Base-by-base conservation (phyloP, 2,113 vertebrate genomes). In the Cyanoderma ruficeps region DNA sequence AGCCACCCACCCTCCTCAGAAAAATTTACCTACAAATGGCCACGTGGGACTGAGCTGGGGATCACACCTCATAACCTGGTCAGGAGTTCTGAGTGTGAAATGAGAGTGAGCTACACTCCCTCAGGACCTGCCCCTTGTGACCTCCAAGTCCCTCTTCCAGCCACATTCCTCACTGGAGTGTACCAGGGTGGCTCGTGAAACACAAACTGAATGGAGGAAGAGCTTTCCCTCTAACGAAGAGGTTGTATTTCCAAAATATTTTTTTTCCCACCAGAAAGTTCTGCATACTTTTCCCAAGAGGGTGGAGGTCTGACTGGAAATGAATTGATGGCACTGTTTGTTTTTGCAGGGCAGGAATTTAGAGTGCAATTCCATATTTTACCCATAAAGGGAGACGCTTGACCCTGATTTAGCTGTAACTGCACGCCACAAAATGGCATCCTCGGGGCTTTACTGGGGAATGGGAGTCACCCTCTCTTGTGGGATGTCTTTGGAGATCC, bases 201-300 rank as follows among this genome's bases (percentile, higher is more conserved):
- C 90, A 90, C 86, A 88, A 83, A 46, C 65, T 85, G 52, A 94
- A 64, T 78, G 87, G 91, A 86, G 78, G 92, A 94, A 87, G 70
- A 82, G 37, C 69, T 91, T 94, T 90, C 84, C 70, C 59, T 96
- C 82, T 59, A 71, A 70, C 61, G 79, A 81, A 94, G 64, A 90
- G 89, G 86, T 91, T 83, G 78, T 52, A 91, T 55, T 97, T 95
- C 75, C 89, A 84, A 90, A 94, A 46, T 82, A 63, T 68, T 96
- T 97, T 97, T 97, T 97, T 97, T 97, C 96, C 96, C 96, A 97
- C 83, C 96, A 96, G 96, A 97, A 97, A 96, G 78, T 94, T 96
- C 83, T 92, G 95, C 67, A 13, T 87, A 46, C 52, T 97, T 94
- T 85, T 92, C 90, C 93, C 94, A 94, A 49, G 92, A 91, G 96